phyloP scores from a whole-genome alignment of 2,797 vertebrate species.

The Uromys caudimaculatus region DNA sequence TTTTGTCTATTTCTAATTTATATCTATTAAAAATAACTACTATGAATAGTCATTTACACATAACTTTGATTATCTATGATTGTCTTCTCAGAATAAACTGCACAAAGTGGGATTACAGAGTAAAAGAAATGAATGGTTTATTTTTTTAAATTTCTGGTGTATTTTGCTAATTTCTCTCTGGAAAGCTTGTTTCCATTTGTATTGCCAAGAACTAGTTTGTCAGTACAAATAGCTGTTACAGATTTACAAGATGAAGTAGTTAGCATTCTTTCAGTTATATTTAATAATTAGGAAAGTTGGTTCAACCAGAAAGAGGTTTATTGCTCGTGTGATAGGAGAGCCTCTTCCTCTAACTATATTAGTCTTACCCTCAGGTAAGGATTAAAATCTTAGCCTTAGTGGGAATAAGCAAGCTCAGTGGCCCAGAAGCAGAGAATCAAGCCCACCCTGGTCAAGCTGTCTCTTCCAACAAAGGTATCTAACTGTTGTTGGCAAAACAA shows the following conservation, averaged over 20 bases:
- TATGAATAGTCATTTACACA: constrained; percentile 25
- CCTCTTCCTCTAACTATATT: background rate
- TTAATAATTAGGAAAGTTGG: background rate
- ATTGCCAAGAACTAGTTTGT: background rate
- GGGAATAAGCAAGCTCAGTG: background rate
- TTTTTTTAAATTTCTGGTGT: constrained; percentile 1
- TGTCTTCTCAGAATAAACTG: constrained; percentile 20
- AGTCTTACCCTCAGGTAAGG: background rate
- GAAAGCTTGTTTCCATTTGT: background rate
- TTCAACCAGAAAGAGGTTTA: background rate
- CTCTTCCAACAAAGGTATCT: background rate
- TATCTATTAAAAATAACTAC: constrained; percentile 50
- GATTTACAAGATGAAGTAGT: background rate
- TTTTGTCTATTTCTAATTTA: constrained; percentile 52
- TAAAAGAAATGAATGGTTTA: background rate
- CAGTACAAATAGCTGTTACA: background rate
- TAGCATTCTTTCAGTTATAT: background rate
- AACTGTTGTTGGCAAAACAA: background rate
- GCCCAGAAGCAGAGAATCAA: background rate
- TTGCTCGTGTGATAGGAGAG: background rate
- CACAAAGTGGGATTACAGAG: background rate
- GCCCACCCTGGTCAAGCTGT: background rate
- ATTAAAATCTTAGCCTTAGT: background rate
- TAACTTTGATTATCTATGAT: constrained; percentile 35
- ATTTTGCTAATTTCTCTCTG: background rate